Evolutionary conservation across 1,140 invertebrate genomes (phyloP).

Genomic region (Drosophila novamexicana): DNA sequence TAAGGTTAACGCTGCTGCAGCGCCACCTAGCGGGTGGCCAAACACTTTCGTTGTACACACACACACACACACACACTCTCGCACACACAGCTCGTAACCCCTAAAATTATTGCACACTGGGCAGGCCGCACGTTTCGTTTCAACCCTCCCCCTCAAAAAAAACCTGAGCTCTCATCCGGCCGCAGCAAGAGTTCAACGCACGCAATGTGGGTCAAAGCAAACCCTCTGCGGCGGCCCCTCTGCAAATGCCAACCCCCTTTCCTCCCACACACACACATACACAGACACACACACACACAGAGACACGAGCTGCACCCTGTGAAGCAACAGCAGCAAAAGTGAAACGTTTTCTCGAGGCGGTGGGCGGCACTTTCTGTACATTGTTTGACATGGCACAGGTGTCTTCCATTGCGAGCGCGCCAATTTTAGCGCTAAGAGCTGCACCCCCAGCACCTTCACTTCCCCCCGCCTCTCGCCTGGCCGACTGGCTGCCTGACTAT

Average conservation of each 20-base stretch:
- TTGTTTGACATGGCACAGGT: conserved; percentile 74
- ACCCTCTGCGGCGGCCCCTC: conserved; percentile 51
- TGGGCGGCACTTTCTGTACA: conserved; percentile 16
- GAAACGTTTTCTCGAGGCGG: conserved; percentile 49
- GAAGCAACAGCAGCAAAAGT: conserved; percentile 64
- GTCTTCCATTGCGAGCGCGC: conserved; percentile 64
- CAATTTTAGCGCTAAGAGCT: conserved; percentile 49
- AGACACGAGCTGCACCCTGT: neutral
- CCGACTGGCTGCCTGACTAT: conserved; percentile 2
- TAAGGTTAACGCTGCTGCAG: conserved; percentile 58
- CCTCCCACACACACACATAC: neutral
- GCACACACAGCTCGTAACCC: conserved; percentile 63
- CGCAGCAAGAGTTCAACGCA: conserved; percentile 67
- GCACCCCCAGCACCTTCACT: neutral
- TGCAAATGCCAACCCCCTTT: neutral
- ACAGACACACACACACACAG: neutral
- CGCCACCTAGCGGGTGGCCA: conserved; percentile 54
- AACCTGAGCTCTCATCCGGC: conserved; percentile 35
- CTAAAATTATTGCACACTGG: conserved; percentile 53
- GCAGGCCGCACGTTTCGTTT: neutral
- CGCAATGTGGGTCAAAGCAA: conserved; percentile 88
- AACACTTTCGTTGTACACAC: conserved; percentile 68
- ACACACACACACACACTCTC: conserved; percentile 9
- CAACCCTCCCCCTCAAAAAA: neutral
- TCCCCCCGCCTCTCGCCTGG: neutral